Conservation (phyloP, 2,797 vertebrate genomes). For the Eidolon dupreanum region DNA sequence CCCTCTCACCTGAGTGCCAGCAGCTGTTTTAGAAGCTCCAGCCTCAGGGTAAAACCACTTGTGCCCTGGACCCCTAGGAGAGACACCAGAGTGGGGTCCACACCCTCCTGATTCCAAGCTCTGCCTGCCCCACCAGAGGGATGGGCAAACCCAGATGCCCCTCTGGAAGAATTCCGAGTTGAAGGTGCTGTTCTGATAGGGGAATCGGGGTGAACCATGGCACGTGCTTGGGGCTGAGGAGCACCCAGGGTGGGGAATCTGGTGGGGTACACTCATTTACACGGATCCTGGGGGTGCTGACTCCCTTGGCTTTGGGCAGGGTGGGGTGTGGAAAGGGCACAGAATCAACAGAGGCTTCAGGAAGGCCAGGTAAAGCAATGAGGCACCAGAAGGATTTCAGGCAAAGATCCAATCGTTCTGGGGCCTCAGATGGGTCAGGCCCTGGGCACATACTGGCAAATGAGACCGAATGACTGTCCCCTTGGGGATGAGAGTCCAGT, state of each 20-base stretch:
- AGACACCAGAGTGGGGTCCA: no score
- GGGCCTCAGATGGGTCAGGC: neutral
- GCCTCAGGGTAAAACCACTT: neutral
- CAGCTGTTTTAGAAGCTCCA: neutral
- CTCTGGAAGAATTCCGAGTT: neutral
- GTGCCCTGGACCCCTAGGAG: neutral
- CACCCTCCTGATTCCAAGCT: neutral
- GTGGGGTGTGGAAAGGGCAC: accelerated
- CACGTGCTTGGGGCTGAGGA: neutral
- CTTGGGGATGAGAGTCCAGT: neutral
- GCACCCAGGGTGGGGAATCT: neutral
- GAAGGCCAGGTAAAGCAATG: neutral
- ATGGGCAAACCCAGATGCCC: neutral
- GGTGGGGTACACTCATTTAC: neutral
- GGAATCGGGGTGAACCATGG: neutral
- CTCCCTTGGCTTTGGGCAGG: neutral
- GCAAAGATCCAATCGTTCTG: neutral
- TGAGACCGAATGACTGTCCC: neutral
- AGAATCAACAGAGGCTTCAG: neutral
- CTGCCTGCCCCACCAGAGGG: no score
- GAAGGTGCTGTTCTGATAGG: neutral
- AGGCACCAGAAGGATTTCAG: neutral
- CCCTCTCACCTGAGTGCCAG: neutral
- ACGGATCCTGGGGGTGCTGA: neutral
- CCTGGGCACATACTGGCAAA: neutral